Conservation (phyloP, 2,113 vertebrate genomes). For the Urocynchramus pylzowi region DNA sequence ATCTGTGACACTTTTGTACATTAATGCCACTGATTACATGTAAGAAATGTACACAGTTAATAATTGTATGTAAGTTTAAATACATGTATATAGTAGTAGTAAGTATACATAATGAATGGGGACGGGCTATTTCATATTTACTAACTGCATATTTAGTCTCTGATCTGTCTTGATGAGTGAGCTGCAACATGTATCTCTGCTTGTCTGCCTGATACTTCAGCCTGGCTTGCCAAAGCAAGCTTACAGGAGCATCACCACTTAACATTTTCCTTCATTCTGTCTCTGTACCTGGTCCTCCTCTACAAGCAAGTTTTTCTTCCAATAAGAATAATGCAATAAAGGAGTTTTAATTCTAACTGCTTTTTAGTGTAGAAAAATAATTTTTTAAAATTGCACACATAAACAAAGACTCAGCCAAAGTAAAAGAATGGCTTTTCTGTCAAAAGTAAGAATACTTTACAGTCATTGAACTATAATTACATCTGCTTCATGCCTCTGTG, state of each 20-base stretch:
- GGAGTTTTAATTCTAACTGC: neutral
- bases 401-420: neutral
- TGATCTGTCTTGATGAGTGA: neutral
- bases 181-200: neutral
- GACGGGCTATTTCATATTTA: neutral
- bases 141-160: neutral
- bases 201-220: neutral
- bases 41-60: neutral
- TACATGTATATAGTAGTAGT: neutral
- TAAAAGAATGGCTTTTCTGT: neutral
- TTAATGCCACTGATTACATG: neutral
- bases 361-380: neutral
- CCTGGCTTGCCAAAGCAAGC: neutral
- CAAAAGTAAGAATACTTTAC: neutral
- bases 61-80: neutral
- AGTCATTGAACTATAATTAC: neutral
- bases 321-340: neutral
- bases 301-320: neutral
- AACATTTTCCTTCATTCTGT: neutral
- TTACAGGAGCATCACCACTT: neutral
- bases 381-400: neutral
- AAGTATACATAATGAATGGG: neutral
- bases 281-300: neutral
- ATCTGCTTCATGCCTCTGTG: neutral
- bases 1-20: neutral